Evolutionary conservation across 2,888 invertebrate species (phyloP), one percentile per base, ranked within the genome.

Genomic region (Cyrtodaria siliqua): DNA sequence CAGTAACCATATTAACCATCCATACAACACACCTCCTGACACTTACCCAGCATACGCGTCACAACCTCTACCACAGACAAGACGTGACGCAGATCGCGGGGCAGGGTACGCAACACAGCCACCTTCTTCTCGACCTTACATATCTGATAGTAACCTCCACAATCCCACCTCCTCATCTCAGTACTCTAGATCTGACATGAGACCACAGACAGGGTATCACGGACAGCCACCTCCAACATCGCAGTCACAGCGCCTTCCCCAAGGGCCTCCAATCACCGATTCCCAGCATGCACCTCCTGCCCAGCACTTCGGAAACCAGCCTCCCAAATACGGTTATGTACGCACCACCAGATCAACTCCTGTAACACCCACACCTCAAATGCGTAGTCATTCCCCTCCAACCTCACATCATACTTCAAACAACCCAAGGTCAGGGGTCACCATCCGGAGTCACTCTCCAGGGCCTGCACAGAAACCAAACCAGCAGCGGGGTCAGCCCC

Each of bases 361-460:
- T 23, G 73, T 79, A 2, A 77, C 70, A 14, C 75, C 75, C 2
- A 69, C 63, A 40, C 75, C 78, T 6, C 73, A 52, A 33, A 67
- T 70, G 49, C 66, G 40, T 47, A 70, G 68, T 50, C 55, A 70
- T 56, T 64, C 61, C 16, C 63, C 68, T n/a, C 4, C 23, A 18
- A n/a, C 57, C 3, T 33, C 56, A 24, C 40, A 50, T 24, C 44
- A 44, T 44, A 18, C n/a, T 6, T 18, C 44, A 44, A 33, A 33
- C 33, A 33, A 33, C 33, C 33, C 4, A 33, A 33, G 33, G 33
- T 33, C 33, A 33, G 33, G 12, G 33, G 33, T 33, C 33, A 33
- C 33, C 9, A 40, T 66, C 2, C 55, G 76, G n/a, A 71, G 71
- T 67, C 71, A 67, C 26, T 76, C 76, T 12, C 71, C 71, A 14